Conservation (phyloP, 1,140 invertebrate genomes). For the Choristoneura fumiferana region DNA sequence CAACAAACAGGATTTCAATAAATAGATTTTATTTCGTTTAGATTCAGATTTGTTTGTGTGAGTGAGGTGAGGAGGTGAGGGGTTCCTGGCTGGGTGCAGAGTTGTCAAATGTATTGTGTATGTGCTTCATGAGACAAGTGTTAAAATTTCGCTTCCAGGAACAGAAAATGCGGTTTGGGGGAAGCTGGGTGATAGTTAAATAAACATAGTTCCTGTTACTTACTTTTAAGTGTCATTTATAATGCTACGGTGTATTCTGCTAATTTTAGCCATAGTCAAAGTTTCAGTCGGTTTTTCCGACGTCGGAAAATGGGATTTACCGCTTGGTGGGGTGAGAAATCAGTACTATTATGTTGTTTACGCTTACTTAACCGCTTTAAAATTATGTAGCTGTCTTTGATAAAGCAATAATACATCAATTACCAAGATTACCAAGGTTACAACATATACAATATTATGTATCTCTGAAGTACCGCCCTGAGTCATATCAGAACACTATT, state of each 20-base stretch:
- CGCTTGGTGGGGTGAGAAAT: slow-evolving; percentile 57
- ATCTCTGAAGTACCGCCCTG: not conserved
- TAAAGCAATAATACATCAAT: too few species aligned
- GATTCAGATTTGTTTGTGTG: too few species aligned
- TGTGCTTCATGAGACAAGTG: not conserved
- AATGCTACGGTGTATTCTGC: slow-evolving; percentile 46
- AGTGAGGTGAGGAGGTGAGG: too few species aligned
- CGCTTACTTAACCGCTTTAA: not conserved
- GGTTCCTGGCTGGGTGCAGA: too few species aligned
- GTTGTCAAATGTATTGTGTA: slow-evolving; percentile 9
- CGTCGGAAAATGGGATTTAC: slow-evolving; percentile 70
- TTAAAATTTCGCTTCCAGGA: not conserved
- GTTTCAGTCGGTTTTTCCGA: slow-evolving; percentile 64
- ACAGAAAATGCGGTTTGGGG: slow-evolving; percentile 5
- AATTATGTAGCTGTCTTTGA: not conserved
- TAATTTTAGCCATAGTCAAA: slow-evolving; percentile 48
- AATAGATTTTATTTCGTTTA: too few species aligned
- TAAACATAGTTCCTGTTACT: slow-evolving; percentile 4
- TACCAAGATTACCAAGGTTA: not conserved
- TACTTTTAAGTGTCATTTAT: slow-evolving; percentile 20
- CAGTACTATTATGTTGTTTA: not conserved
- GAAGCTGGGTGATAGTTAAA: slow-evolving; percentile 1
- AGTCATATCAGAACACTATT: not conserved
- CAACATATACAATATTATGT: slow-evolving; percentile 12
- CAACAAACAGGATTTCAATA: too few species aligned